Evolutionary conservation across 1,140 invertebrate species (phyloP), one percentile per base, ranked within the genome.

Genomic region (Panagrolaimus sp.): DNA sequence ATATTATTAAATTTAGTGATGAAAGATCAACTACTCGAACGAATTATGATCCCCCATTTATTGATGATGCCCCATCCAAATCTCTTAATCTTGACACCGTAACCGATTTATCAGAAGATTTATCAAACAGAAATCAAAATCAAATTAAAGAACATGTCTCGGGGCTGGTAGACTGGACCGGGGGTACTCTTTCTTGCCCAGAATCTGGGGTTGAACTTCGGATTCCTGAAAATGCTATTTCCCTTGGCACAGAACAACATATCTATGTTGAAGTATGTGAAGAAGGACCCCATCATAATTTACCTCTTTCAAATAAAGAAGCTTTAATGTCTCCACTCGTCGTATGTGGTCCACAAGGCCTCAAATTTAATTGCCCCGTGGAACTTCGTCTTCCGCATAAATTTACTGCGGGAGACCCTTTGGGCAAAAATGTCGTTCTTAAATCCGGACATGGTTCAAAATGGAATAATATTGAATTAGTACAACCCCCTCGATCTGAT

Each of bases 291-390:
- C 91, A 67, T n/a, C 87, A 92, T 84, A 90, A 92, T 86, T 88
- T 89, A 85, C 89, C 91, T 27, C 91, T 91, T 87, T 90, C 91
- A 91, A 88, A 84, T 82, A 78, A 92, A 88, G 92, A 94, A 87
- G 90, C 90, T 47, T 88, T 94, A 85, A 86, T 93, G 63, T 92
- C 91, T 79, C 93, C 93, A 51, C 86, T 95, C 73, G 91, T 95
- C 74, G 92, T 95, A 89, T 95, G 92, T 86, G 93, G 93, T 63
- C 93, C 93, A 11, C 90, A 92, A 85, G 92, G 92, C 66, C 87
- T 93, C 66, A 88, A 90, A 82, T 96, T 96, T 85, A 84, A 89
- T 38, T 88, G 88, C 75, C 91, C 92, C 20, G 91, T 96, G 72
- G 92, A 93, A 79, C 86, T 96, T 31, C 78, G 84, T 43, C 83